Percentiles rank a stretch among this genome's conserved stretches.
Conservation (phyloP, 2,113 vertebrate species). For the Butastur rufipennis region DNA sequence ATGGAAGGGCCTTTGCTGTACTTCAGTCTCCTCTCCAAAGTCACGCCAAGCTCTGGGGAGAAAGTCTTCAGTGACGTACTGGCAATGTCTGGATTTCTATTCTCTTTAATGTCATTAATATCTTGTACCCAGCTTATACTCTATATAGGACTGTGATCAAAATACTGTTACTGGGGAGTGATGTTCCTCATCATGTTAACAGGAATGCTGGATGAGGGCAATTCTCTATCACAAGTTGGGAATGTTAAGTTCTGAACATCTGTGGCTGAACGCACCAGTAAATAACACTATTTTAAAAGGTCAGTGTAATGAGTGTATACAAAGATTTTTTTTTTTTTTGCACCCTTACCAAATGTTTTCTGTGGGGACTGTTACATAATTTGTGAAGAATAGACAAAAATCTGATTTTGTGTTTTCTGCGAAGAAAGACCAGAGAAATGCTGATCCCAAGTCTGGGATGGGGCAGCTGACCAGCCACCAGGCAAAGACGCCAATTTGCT, state of each 20-base stretch:
- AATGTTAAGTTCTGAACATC: conserved; percentile 35
- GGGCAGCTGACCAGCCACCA: background rate
- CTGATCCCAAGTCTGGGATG: background rate
- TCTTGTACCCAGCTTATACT: background rate
- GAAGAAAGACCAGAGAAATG: background rate
- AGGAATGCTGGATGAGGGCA: background rate
- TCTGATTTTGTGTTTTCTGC: background rate
- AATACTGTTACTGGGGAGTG: background rate
- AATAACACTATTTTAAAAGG: background rate
- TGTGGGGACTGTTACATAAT: background rate
- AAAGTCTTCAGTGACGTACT: background rate
- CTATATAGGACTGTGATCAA: background rate
- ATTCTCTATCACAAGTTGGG: background rate
- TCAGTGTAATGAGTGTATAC: background rate
- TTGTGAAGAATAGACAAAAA: background rate
- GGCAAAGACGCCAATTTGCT: background rate
- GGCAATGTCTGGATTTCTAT: background rate
- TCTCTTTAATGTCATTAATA: background rate
- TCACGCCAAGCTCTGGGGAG: background rate
- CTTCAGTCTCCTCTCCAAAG: background rate
- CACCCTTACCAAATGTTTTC: background rate
- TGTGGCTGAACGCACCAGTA: background rate
- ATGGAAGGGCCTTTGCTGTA: background rate
- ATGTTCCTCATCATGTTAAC: background rate
- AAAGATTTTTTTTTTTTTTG: background rate